These are phyloP conservation scores for Kuschelorhynchus macadamiae DNA, from an alignment of 2,888 invertebrate species.

Conservation along the genomic window DNA sequence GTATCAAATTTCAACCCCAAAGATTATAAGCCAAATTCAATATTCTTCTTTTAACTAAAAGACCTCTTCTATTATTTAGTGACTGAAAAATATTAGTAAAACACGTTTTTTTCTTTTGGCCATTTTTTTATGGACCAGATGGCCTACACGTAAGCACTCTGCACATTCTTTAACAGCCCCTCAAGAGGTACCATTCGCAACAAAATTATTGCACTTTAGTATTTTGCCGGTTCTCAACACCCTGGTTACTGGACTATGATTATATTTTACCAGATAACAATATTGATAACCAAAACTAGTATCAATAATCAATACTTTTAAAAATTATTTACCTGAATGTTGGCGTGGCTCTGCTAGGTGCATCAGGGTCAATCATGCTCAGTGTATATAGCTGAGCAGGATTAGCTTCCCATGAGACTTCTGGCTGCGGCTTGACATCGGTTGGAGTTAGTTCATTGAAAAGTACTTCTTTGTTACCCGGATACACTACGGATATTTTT, in stretches of 20 bases:
- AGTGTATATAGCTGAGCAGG: constrained; percentile 75
- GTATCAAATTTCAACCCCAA: too few species aligned
- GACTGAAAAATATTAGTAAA: not conserved
- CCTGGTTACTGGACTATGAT: too few species aligned
- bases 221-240: too few species aligned
- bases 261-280: not conserved
- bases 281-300: not conserved
- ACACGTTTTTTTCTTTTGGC: not conserved
- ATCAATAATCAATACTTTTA: too few species aligned
- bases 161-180: too few species aligned
- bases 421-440: constrained; percentile 79
- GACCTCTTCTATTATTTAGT: too few species aligned
- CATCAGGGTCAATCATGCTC: constrained; percentile 66
- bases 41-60: too few species aligned
- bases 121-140: too few species aligned
- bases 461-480: constrained; percentile 68
- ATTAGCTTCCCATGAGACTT: constrained; percentile 76
- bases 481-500: constrained; percentile 70
- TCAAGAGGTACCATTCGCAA: not conserved
- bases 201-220: not conserved
- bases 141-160: too few species aligned
- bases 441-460: constrained; percentile 79
- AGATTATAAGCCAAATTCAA: too few species aligned
- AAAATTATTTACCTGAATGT: constrained; percentile 35
- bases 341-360: constrained; percentile 47